Evolutionary conservation across 2,888 invertebrate species (phyloP), one percentile per base, ranked within the genome.

Genomic region (Eristalis arbustorum): DNA sequence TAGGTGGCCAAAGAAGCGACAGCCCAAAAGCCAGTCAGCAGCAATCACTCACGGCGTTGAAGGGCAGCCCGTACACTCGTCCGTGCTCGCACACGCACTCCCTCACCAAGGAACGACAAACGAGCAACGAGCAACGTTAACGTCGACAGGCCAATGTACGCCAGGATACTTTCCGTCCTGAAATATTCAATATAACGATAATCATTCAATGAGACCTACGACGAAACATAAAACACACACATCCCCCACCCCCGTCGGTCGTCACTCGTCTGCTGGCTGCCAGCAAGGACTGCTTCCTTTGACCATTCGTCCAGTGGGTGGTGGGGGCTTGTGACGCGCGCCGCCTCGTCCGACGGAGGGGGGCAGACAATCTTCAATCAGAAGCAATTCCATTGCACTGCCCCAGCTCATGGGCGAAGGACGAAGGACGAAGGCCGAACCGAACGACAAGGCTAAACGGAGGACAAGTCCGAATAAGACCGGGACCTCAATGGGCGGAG

Each of bases 181-280:
- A 79, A 78, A 87, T 83, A 83, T 87, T 83, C 83, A 87, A 87
- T 87, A 83, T 72, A 79, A 83, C 83, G 83, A 87, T 83, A 87
- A 87, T 79, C 87, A 87, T 87, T 87, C 87, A 87, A 87, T 87
- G 72, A 25, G 83, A 67, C 71, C 78, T 75, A 75, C 62, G 72
- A 75, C 71, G 74, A 18, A 63, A 62, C 75, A 78, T 79, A 83
- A 79, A 87, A 78, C 72, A 63, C 83, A 78, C 78, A 77, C 25
- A 64, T 61, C 40, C 25, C 67, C 3, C 11, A 25, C 22, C 25
- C 67, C 3, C 11, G 18, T 14, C 6, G 14, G 13, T 2, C 63
- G 10, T 34, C 37, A 13, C 37, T 13, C 1, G 37, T 11, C 0
- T 37, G 40, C 68, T 67, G 28, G 18, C 62, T 63, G 49, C 6